Percentiles rank a stretch among this genome's conserved stretches.
These are phyloP conservation scores for Gastracanthus pulcherrimus DNA, from an alignment of 2,888 invertebrate species.

Conservation along the genomic window DNA sequence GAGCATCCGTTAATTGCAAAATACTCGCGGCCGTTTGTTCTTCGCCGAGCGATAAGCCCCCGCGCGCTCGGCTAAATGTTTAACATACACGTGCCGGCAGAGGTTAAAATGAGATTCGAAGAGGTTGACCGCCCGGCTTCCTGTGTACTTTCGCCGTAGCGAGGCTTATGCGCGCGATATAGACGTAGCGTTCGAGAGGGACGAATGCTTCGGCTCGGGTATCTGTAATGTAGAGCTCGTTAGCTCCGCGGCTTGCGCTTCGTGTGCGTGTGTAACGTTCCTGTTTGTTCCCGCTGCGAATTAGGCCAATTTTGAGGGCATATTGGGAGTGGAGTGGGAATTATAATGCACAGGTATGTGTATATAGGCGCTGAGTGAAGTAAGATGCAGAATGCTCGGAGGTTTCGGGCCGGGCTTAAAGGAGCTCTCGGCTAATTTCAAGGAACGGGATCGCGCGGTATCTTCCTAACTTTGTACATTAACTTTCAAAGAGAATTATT, in stretches of 20 bases:
- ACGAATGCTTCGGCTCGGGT: background rate
- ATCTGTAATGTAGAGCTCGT: background rate
- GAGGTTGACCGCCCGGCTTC: too few species aligned
- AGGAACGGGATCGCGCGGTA: too few species aligned
- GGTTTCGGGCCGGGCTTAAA: background rate
- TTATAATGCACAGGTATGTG: background rate
- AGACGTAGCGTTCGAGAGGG: too few species aligned
- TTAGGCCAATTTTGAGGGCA: slow-evolving; percentile 6
- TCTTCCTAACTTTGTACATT: too few species aligned
- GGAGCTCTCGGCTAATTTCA: background rate
- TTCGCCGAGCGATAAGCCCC: background rate
- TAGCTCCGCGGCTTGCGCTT: background rate
- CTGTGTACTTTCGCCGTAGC: background rate
- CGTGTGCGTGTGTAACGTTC: too few species aligned
- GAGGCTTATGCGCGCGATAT: background rate
- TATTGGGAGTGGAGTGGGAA: background rate
- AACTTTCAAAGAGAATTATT: too few species aligned
- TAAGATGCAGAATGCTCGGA: background rate
- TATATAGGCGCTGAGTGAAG: background rate
- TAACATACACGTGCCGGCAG: too few species aligned
- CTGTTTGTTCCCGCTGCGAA: background rate
- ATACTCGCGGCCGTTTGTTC: slow-evolving; percentile 10
- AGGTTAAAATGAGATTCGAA: slow-evolving; percentile 8
- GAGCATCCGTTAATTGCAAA: slow-evolving; percentile 30
- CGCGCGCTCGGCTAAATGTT: too few species aligned